phyloP scores from a whole-genome alignment of 1,140 invertebrate genomes.

The Campoletis sonorensis region DNA sequence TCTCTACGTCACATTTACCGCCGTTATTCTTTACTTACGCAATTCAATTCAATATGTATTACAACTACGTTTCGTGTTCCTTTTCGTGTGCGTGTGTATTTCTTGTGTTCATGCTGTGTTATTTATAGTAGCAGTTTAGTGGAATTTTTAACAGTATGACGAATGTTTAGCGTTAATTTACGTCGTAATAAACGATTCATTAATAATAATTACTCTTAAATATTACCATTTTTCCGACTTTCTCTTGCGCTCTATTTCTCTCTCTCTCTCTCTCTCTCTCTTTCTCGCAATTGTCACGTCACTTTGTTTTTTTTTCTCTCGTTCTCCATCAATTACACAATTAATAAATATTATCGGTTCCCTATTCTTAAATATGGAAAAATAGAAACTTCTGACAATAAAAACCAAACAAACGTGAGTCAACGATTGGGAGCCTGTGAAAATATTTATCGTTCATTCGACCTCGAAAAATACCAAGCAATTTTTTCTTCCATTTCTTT shows the following conservation, averaged over 20 bases:
- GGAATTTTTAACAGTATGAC: conserved; percentile 61
- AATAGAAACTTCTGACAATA: conserved; percentile 77
- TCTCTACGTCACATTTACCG: conserved; percentile 38
- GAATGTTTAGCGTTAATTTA: conserved; percentile 59
- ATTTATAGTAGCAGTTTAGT: conserved; percentile 48
- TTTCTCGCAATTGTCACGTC: conserved; percentile 34
- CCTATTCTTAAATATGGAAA: conserved; percentile 75
- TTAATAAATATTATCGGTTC: conserved; percentile 71
- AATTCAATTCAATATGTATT: conserved; percentile 58
- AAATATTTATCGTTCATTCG: conserved; percentile 17
- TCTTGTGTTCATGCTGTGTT: conserved; percentile 54
- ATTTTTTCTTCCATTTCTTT: neutral
- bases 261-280: conserved; percentile 51
- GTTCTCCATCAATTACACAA: conserved; percentile 52
- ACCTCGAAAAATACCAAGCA: conserved; percentile 9
- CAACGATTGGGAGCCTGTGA: conserved; percentile 60
- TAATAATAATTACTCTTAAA: conserved; percentile 59
- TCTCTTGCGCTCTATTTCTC: conserved; percentile 42
- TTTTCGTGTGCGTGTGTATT: conserved; percentile 35
- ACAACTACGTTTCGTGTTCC: conserved; percentile 51
- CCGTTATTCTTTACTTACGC: conserved; percentile 51
- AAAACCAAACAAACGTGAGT: conserved; percentile 76
- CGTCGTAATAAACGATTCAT: conserved; percentile 62
- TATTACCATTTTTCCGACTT: conserved; percentile 46
- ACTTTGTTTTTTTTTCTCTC: conserved; percentile 54